A percentile compares a stretch with the other conserved stretches of the same genome.
phyloP scores from a whole-genome alignment of 2,888 invertebrate genomes.

The Hylaea fasciaria region DNA sequence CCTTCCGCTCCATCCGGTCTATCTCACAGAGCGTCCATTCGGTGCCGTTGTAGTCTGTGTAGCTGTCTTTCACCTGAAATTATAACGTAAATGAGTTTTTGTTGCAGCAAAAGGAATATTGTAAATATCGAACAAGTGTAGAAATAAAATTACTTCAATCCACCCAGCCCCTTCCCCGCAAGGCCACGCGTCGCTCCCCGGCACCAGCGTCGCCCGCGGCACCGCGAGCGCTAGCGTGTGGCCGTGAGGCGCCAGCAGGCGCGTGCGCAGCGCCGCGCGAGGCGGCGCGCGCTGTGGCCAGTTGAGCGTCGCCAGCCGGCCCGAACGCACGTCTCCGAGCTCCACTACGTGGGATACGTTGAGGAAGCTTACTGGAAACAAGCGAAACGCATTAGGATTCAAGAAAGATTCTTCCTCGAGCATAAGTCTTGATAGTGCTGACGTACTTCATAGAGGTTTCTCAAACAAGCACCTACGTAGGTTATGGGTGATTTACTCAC shows the following conservation, averaged over 20 bases:
- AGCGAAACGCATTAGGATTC: conserved; percentile 2
- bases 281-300: conserved; percentile 67
- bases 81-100: too few relatives aligned
- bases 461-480: too few relatives aligned
- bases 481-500: conserved; percentile 61
- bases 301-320: conserved; percentile 66
- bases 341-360: conserved; percentile 68
- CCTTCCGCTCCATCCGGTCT: conserved; percentile 59
- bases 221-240: conserved; percentile 68
- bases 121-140: too few relatives aligned
- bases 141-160: conserved; percentile 74
- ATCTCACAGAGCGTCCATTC: conserved; percentile 87
- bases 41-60: conserved; percentile 89
- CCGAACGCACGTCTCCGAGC: conserved; percentile 52
- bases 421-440: too few relatives aligned
- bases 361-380: conserved; percentile 64
- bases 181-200: conserved; percentile 47
- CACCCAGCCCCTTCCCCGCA: conserved; percentile 79
- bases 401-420: not conserved
- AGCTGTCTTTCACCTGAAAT: conserved; percentile 86
- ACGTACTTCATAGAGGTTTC: too few relatives aligned
- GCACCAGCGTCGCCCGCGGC: conserved; percentile 54
- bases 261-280: conserved; percentile 56
- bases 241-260: conserved; percentile 68
- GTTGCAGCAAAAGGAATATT: too few relatives aligned